Evolutionary conservation across 1,140 invertebrate genomes (phyloP), one percentile per base, ranked within the genome.

Genomic region (Ctenoplectra terminalis): DNA sequence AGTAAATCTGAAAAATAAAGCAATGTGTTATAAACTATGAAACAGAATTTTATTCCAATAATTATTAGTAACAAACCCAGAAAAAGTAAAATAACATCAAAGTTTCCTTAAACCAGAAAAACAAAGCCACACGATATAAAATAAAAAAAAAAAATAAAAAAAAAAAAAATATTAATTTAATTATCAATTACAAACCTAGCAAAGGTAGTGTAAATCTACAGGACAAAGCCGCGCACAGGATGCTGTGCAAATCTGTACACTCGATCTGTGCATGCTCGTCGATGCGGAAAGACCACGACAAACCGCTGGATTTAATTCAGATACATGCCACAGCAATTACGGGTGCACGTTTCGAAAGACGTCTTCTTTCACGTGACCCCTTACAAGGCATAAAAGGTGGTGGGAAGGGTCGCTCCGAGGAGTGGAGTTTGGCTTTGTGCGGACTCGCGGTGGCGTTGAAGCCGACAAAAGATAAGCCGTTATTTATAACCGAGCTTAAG

Each of bases 391-490:
- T 85, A 85, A 85, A 84, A 84, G 76, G 86, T 83, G 67, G 50
- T 61, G 60, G 61, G 54, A 48, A 79, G 81, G 66, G 80, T 88
- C 61, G 77, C 63, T 26, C 34, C 63, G 60, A 67, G 76, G 74
- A 82, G 81, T 46, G 50, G 67, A 83, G 63, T 83, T 89, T 86
- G 89, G 89, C 89, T 89, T 91, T 91, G 86, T 90, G 73, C 85
- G 76, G 69, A 78, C 48, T 84, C 70, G 83, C 72, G 78, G 66
- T 81, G 83, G 87, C 85, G 89, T 91, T 87, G 89, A 90, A 90
- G 86, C 87, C 85, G 90, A 90, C 89, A 90, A 90, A 91, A 91
- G 90, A 91, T 91, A 91, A 91, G 90, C 90, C 60, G 88, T 90
- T 91, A 91, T 91, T 90, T 91, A 91, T 91, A 91, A 90, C 89